phyloP scores from a whole-genome alignment of 1,140 invertebrate genomes.

The Aphelenchoides besseyi region DNA sequence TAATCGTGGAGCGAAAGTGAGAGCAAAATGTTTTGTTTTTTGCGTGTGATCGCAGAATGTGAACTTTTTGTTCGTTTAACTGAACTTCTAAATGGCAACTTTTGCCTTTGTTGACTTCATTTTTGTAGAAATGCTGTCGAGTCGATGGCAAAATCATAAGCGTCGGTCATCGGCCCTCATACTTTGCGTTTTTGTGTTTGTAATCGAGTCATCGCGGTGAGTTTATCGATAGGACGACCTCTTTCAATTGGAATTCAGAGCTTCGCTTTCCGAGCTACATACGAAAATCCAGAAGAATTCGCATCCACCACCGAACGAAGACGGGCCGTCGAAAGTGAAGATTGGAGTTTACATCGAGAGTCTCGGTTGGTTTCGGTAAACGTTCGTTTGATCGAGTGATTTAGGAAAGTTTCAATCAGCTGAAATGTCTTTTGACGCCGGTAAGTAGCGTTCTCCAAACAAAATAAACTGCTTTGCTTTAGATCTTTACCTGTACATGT shows the following conservation, averaged over 20 bases:
- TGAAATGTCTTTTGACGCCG: constrained; percentile 61
- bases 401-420: constrained; percentile 52
- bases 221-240: too few species aligned
- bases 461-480: too few species aligned
- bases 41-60: too few species aligned
- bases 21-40: too few species aligned
- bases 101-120: neutral
- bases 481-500: constrained; percentile 60
- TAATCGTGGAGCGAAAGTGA: too few species aligned
- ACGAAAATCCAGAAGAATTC: constrained; percentile 35
- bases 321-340: constrained; percentile 39
- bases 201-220: too few species aligned
- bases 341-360: constrained; percentile 56
- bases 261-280: constrained; percentile 1
- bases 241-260: neutral
- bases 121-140: neutral
- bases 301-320: constrained; percentile 22
- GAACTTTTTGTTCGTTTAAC: too few species aligned
- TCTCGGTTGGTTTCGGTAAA: constrained; percentile 34
- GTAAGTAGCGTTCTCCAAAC: too few species aligned
- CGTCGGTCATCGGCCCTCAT: neutral
- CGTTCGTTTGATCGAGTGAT: neutral
- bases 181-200: neutral
- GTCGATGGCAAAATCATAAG: neutral
- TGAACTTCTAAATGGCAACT: too few species aligned